Base-by-base conservation (phyloP, 2,888 invertebrate species). In the Spilarctia lutea region DNA sequence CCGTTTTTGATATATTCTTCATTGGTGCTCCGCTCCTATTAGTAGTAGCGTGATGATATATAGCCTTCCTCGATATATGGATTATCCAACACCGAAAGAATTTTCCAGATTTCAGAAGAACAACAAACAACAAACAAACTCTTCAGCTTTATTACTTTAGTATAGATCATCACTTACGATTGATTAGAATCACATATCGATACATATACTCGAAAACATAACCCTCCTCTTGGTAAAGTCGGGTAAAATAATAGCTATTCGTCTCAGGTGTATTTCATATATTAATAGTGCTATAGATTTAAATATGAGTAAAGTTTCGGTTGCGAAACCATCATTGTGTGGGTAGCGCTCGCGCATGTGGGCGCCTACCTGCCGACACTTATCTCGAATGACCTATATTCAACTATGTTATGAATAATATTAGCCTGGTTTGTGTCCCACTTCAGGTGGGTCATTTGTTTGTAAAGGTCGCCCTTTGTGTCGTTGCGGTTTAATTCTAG, bases 281-380 rank as follows among this genome's bases (percentile, higher is more conserved):
- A 56, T 35, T n/a, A 52, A 35, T 69, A 56, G 30, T 63, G 63
- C 63, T 45, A 56, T 70, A 33, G 3, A 60, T 67, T 42, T 67
- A 45, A 60, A 66, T 71, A 60, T 74, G 67, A 67, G 71, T 35
- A 56, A 60, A 70, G 66, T 67, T 72, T 65, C 33, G 24, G 66
- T 75, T 75, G 69, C 69, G 69, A 72, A 72, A 72, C 48, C 18
- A n/a, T 30, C 7, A 48, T 20, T 81, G 81, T 73, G 88, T 87
- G 82, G 85, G 85, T 71, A 72, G 81, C 71, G 81, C 74, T 75
- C 42, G 79, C 75, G 79, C 77, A 77, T 73, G 84, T 84, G 67
- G 83, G 82, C 66, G 81, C 69, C 68, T 74, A 78, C 80, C 78
- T 73, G 79, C 65, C 68, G 52, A 74, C 67, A 68, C 67, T 67